phyloP scores from a whole-genome alignment of 2,797 vertebrate species.

The Platyrinchus mystaceus region DNA sequence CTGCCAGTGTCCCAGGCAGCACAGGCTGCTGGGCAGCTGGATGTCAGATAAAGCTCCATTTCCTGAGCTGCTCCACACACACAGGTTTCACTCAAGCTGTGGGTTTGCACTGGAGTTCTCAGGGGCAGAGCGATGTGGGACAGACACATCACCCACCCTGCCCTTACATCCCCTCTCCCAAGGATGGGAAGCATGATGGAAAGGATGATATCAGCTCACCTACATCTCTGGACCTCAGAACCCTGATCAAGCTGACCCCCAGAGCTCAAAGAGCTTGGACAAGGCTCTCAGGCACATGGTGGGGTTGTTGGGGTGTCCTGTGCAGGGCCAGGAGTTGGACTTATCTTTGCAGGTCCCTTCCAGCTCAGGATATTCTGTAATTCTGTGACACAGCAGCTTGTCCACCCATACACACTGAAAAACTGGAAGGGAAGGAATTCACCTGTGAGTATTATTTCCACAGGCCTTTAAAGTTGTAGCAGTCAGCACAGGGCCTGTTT shows the following conservation, averaged over 20 bases:
- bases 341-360: not conserved
- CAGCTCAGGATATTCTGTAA: not conserved
- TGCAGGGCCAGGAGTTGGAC: not conserved
- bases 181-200: not conserved
- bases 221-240: not conserved
- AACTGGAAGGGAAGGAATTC: not conserved
- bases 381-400: not conserved
- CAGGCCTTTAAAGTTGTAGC: not conserved
- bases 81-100: not conserved
- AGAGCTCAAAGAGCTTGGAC: not conserved
- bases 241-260: not conserved
- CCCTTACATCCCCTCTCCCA: not conserved
- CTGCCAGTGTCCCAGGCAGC: not conserved
- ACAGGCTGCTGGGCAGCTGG: not conserved
- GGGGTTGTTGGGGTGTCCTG: not conserved
- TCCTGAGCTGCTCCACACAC: accelerated
- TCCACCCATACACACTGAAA: not conserved
- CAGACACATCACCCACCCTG: not conserved
- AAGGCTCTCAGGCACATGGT: not conserved
- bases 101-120: not conserved
- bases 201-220: not conserved
- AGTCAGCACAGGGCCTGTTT: not conserved
- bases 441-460: not conserved
- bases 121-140: not conserved
- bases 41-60: not conserved